Evolutionary conservation across 2,797 vertebrate species (phyloP), one percentile per base, ranked within the genome.

Genomic region (Hydrocynus forskahlii): DNA sequence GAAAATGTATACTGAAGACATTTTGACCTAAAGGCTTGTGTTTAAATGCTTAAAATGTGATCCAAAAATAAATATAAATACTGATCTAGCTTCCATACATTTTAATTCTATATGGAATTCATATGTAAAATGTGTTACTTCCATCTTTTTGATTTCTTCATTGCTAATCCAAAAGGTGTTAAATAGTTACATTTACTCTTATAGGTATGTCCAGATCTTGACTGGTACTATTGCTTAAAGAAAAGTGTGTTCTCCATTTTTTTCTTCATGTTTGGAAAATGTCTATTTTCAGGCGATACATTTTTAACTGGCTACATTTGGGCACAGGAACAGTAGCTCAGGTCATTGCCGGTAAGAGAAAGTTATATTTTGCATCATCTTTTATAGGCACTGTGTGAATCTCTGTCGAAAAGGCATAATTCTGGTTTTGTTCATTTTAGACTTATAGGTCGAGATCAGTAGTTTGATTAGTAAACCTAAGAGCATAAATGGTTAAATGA

Each of bases 271-370:
- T 45, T 35, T 35, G 35, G 35, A 35, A 35, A 35, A 45, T 45
- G 43, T 70, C 43, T 66, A 0, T 40, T 82, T 68, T 59, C 84
- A 97, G 96, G 87, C 94, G 96, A 83, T 89, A 90, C 1, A 82
- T 95, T 40, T 97, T 97, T 89, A 96, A 93, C 86, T 97, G 96
- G 95, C 86, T 93, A 78, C 96, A 97, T 66, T 95, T 95, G 92
- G 91, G 92, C 81, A 86, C 88, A 63, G 96, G 96, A 21, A 95
- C 94, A 50, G 83, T 87, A 81, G 92, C 91, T 80, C 95, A 96
- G 88, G 94, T 96, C 87, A 82, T 96, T 78, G 95, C 95, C 87
- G 95, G 96, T 97, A 89, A 95, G 93, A 89, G 77, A 60, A 60
- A 45, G 1, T 35, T 13, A 29, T 48, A 55, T 66, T 23, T 17